These are phyloP conservation scores for Eucidaris tribuloides DNA, from an alignment of 35 echinoderm and acorn worm species.

Conservation along the genomic window DNA sequence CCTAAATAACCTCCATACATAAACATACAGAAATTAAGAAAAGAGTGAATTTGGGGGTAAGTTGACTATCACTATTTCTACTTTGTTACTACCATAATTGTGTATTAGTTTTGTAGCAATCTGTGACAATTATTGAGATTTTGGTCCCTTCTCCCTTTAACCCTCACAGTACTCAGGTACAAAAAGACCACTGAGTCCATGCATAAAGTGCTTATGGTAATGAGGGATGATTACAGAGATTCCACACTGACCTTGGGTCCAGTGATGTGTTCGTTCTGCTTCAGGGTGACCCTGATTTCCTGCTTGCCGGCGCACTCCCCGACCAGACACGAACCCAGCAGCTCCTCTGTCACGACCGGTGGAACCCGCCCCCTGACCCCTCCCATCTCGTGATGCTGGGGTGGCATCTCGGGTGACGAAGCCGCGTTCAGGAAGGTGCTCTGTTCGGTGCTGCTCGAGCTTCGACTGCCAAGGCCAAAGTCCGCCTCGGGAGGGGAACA, in stretches of 20 bases:
- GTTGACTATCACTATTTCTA: too few relatives aligned
- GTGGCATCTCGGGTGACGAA: conserved; percentile 85
- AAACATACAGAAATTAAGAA: too few relatives aligned
- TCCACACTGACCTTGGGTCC: conserved; percentile 85
- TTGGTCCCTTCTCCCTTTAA: too few relatives aligned
- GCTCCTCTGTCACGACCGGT: background rate
- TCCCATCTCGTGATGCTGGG: conserved; percentile 49
- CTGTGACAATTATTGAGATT: too few relatives aligned
- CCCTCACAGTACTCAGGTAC: background rate
- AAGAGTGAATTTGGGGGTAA: too few relatives aligned
- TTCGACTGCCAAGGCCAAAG: too few relatives aligned
- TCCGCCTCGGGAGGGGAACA: too few relatives aligned
- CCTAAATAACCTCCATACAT: too few relatives aligned
- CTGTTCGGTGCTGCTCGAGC: background rate
- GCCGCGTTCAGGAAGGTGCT: conserved; percentile 48
- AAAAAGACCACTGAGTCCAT: background rate
- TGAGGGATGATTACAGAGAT: too few relatives aligned
- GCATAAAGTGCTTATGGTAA: too few relatives aligned
- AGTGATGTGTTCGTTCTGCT: conserved; percentile 89
- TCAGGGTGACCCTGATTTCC: conserved; percentile 82
- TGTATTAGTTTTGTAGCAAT: too few relatives aligned
- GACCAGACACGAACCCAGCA: conserved; percentile 49
- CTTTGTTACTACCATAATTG: too few relatives aligned
- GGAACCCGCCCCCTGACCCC: background rate
- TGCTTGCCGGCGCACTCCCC: conserved; percentile 88